Base-by-base conservation (phyloP, 2,888 invertebrate genomes). In the Penaeus monodon region DNA sequence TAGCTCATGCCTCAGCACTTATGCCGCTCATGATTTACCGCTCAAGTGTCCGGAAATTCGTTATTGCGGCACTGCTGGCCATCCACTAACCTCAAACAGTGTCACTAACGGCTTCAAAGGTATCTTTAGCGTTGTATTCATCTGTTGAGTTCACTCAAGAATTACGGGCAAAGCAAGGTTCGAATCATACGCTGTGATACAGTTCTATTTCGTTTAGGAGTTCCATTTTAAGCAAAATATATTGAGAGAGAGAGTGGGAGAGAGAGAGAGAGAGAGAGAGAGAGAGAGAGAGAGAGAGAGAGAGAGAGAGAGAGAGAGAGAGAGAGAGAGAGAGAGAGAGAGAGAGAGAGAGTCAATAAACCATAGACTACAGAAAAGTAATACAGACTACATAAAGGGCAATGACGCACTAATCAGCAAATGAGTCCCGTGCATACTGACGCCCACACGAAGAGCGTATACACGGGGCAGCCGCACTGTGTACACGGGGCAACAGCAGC, bases 241-340 rank as follows among this genome's bases (percentile, higher is more conserved):
- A 27, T 63, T n/a, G 65, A 64, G 1, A n/a, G 14, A 63, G 64
- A 63, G 27, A 24, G 57, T 14, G 65, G 10, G 44, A 6, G 44
- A 44, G 44, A 6, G 44, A 44, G 44, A 6, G 44, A 44, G 44
- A 6, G 10, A 44, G 44, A 10, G 44, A 10, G 44, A 10, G 44
- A 44, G 44, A 6, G 44, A 44, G 44, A 10, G 44, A 10, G 44
- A 10, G 44, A 44, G 44, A 6, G 44, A 44, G 44, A 10, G 44
- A 74, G 86, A 64, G 82, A 22, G 76, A 63, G 82, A 29, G 82
- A 10, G 73, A 20, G 63, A 49, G 65, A 33, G 82, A 66, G 82
- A 63, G 66, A 33, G 80, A 17, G 29, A 70, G 81, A 76, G 66
- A 76, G 44, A 44, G 57, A 70, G 84, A 74, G 66, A 73, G 88